Evolutionary conservation across 2,113 vertebrate species (phyloP).

Genomic region (Tetraodon nigroviridis): DNA sequence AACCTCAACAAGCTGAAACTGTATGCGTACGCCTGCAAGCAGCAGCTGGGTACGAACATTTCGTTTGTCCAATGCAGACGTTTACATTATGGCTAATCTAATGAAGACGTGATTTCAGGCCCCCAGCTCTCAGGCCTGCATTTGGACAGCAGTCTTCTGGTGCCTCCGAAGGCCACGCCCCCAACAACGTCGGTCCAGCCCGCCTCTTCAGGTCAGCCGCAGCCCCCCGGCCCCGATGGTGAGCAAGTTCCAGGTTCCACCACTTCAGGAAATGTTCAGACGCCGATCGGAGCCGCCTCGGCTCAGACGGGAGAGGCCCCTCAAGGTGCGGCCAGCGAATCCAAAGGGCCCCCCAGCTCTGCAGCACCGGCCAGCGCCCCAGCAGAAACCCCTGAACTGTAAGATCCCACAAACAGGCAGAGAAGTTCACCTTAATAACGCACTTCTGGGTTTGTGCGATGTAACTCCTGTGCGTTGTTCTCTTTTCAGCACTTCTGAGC

Average conservation of each 20-base stretch:
- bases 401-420: conserved; percentile 21
- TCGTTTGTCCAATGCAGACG: not conserved
- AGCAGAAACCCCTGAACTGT: conserved; percentile 69
- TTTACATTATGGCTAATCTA: not conserved
- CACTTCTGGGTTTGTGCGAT: not conserved
- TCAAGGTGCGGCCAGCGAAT: conserved; percentile 70
- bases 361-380: conserved; percentile 67
- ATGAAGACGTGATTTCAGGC: conserved; percentile 66
- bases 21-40: conserved; percentile 89
- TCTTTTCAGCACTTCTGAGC: conserved; percentile 77
- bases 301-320: conserved; percentile 70
- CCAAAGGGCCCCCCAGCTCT: conserved; percentile 70
- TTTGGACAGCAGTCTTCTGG: conserved; percentile 87
- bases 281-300: conserved; percentile 51
- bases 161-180: conserved; percentile 82
- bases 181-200: conserved; percentile 64
- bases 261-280: conserved; percentile 62
- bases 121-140: conserved; percentile 87
- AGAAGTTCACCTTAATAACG: not conserved
- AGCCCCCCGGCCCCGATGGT: conserved; percentile 61
- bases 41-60: conserved; percentile 83
- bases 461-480: not conserved
- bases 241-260: conserved; percentile 67
- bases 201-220: conserved; percentile 54
- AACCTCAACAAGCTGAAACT: conserved; percentile 93